phyloP scores from a whole-genome alignment of 2,113 vertebrate species.

The Tachysurus fulvidraco region DNA sequence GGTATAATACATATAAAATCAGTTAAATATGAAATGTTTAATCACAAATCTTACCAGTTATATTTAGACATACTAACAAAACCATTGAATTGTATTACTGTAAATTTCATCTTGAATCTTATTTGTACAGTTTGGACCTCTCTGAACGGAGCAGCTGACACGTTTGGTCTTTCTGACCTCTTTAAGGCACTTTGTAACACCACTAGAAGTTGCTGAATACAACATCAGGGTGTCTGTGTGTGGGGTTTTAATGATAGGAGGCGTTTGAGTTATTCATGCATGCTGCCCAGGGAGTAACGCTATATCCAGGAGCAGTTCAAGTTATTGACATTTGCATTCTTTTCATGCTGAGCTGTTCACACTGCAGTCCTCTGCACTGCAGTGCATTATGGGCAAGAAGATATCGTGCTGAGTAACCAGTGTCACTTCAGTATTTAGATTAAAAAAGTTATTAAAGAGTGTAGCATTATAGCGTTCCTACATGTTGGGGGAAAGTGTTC shows the following conservation, averaged over 20 bases:
- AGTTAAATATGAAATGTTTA: neutral
- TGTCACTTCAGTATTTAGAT: conserved; percentile 55
- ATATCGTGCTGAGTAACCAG: too few relatives aligned
- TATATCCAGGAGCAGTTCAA: conserved; percentile 27
- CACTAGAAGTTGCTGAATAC: conserved; percentile 3
- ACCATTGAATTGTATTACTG: neutral
- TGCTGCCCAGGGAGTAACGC: neutral
- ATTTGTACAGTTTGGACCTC: neutral
- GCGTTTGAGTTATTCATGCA: neutral
- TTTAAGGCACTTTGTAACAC: conserved; percentile 29
- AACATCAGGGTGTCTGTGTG: neutral
- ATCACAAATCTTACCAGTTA: neutral
- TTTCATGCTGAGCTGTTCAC: conserved; percentile 30
- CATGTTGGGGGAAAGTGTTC: neutral
- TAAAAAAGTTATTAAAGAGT: conserved; percentile 50
- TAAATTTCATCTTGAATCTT: neutral
- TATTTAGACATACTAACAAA: neutral
- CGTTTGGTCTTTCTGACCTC: conserved; percentile 27
- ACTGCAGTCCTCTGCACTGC: conserved; percentile 54
- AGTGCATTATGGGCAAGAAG: neutral
- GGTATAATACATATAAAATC: neutral
- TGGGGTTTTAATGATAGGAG: neutral
- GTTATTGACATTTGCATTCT: conserved; percentile 32
- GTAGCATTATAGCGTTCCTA: conserved; percentile 56
- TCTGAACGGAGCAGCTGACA: conserved; percentile 24